Evolutionary conservation across 1,140 invertebrate species (phyloP).

Genomic region (Sipha flava): DNA sequence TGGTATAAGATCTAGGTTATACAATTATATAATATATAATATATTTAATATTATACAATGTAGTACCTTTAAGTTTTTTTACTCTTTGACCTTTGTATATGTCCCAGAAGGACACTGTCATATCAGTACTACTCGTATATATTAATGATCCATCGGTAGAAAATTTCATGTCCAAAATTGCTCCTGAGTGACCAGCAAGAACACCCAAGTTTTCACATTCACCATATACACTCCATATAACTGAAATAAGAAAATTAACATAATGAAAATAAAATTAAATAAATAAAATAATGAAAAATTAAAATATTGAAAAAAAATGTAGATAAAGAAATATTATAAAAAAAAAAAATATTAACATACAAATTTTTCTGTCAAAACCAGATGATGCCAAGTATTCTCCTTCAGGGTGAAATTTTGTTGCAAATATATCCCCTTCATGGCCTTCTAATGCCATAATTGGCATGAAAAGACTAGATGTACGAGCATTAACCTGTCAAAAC

Average conservation of each 20-base stretch:
- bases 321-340: too few species aligned
- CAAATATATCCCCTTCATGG: conserved; percentile 93
- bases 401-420: conserved; percentile 90
- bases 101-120: conserved; percentile 93
- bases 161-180: conserved; percentile 91
- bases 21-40: too few species aligned
- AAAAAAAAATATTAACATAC: conserved; percentile 51
- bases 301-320: too few species aligned
- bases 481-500: conserved; percentile 34
- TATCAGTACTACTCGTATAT: conserved; percentile 91
- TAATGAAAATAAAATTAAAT: not conserved
- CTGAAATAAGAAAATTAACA: conserved; percentile 50
- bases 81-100: conserved; percentile 74
- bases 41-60: too few species aligned
- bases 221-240: conserved; percentile 94
- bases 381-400: conserved; percentile 86
- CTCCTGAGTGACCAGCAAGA: conserved; percentile 90
- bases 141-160: conserved; percentile 84
- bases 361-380: conserved; percentile 94
- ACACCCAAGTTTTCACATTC: conserved; percentile 95
- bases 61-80: conserved; percentile 74
- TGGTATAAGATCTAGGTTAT: too few species aligned
- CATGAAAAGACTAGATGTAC: conserved; percentile 80
- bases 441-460: conserved; percentile 97
- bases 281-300: not conserved